These are phyloP conservation scores for Lottia scabra DNA, from an alignment of 2,888 invertebrate genomes.

Conservation along the genomic window DNA sequence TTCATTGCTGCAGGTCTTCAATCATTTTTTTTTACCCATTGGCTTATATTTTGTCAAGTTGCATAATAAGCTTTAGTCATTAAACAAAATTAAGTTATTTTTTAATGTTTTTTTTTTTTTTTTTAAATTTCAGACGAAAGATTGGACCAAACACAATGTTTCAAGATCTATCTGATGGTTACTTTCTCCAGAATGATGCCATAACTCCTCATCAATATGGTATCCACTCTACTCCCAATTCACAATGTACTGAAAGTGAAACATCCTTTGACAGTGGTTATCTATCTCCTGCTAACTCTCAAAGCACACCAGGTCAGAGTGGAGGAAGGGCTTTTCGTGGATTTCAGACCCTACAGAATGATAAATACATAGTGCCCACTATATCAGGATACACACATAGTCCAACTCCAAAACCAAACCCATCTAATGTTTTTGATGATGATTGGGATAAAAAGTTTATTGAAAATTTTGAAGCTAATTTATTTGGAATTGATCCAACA, in stretches of 20 bases:
- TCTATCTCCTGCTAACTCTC: constrained; percentile 29
- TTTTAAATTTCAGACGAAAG: background rate
- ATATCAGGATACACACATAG: background rate
- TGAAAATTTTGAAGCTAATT: constrained; percentile 50
- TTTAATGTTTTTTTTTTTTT: too few relatives aligned
- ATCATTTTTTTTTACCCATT: too few relatives aligned
- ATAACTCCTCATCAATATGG: background rate
- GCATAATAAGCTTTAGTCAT: too few relatives aligned
- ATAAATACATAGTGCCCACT: background rate
- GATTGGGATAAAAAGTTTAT: constrained; percentile 54
- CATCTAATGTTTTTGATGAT: constrained; percentile 35
- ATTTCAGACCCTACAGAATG: background rate
- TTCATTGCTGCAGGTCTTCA: too few relatives aligned
- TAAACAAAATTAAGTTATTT: too few relatives aligned
- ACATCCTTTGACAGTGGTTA: constrained; percentile 50
- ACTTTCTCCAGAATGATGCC: background rate
- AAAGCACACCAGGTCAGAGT: background rate
- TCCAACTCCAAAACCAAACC: constrained; percentile 6
- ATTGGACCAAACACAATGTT: background rate
- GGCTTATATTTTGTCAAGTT: too few relatives aligned
- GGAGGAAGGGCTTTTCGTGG: background rate
- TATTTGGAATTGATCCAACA: constrained; percentile 44
- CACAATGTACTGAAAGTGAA: constrained; percentile 22
- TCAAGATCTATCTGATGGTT: background rate
- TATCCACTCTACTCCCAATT: background rate